Evolutionary conservation across 2,797 vertebrate species (phyloP), one percentile per base, ranked within the genome.

Genomic region (Molothrus aeneus): DNA sequence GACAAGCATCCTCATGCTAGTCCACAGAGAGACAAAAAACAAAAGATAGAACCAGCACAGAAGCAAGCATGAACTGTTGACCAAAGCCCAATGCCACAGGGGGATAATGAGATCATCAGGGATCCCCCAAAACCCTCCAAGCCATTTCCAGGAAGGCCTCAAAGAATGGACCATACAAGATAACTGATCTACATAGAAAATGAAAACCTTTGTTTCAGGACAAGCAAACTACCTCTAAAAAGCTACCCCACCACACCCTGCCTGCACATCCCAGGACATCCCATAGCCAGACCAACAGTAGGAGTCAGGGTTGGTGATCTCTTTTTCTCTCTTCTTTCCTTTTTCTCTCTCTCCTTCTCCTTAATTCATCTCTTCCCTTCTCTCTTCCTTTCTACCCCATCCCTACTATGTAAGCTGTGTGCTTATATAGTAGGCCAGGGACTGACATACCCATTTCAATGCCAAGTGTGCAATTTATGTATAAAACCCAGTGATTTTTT

Each of bases 21-120:
- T 20, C 7, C n/a, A 53, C 2, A 3, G 54, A 38, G 38, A 60
- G 47, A 61, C 20, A 54, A 61, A 54, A 61, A 69, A 6, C 13
- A 25, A 60, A 68, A 68, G 19, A 69, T 1, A 40, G 24, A n/a
- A 45, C 4, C 54, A 69, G 54, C 29, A 86, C 19, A 86, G 31
- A 40, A 61, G 17, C 0, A 0, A 42, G 13, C n/a, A 77, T 25
- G 17, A 53, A 45, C 72, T n/a, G 29, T 1, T 53, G 13, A 70
- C 40, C 48, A 25, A 69, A 53, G 29, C 6, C 20, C 24, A 69
- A 2, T 25, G 40, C 11, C 61, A 11, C 0, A 54, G 17, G 6
- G 10, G 19, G 13, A n/a, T 8, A 75, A 45, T 25, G n/a, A 45
- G 10, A 69, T 10, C 72, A 77, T 5, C 34, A 61, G 18, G 15